Base-by-base conservation (phyloP, 2,113 vertebrate species). In the Leptobrachium leishanense region DNA sequence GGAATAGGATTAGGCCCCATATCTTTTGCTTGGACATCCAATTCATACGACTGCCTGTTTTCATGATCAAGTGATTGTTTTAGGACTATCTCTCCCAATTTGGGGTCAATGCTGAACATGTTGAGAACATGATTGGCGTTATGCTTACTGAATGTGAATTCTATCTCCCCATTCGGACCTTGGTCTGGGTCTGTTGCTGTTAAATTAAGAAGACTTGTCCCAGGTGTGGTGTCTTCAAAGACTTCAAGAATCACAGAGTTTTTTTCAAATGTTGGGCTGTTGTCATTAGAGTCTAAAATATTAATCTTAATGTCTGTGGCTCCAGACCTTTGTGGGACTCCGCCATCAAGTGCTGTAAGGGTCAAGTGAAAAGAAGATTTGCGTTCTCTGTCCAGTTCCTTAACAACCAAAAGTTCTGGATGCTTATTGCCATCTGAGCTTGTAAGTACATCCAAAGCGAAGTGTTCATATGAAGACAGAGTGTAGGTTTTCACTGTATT, bases 241-340 rank as follows among this genome's bases (percentile, higher is more conserved):
- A 98, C 90, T 77, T 95, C 93, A 3, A 96, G 87, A 0, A 75
- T 89, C 69, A 94, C 82, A 0, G 88, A 91, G 81, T 87, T 93
- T 74, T 95, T 91, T 54, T 94, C 92, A 85, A 98, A 98, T 2
- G 88, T n/a, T 0, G 96, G 97, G 73, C 94, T 98, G 76, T 98
- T 98, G 76, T 98, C 97, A 0, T 98, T 98, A 43, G 96, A 97
- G 84, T 99, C 96, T 0, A 96, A 87, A 43, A 98, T 92, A 0
- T 88, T 94, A 68, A 99, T 90, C 74, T 85, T 92, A 31, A 99
- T 86, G 76, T 93, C 84, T 41, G 93, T 92, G 0, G 92, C 96
- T 9, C 96, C 96, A 46, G 96, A 95, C 82, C 88, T 92, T 0
- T 93, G 94, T 0, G 95, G 95, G 13, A 89, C 88, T 43, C 96